Evolutionary conservation across 1,140 invertebrate genomes (phyloP).

Genomic region (Bombus haemorrhoidalis): DNA sequence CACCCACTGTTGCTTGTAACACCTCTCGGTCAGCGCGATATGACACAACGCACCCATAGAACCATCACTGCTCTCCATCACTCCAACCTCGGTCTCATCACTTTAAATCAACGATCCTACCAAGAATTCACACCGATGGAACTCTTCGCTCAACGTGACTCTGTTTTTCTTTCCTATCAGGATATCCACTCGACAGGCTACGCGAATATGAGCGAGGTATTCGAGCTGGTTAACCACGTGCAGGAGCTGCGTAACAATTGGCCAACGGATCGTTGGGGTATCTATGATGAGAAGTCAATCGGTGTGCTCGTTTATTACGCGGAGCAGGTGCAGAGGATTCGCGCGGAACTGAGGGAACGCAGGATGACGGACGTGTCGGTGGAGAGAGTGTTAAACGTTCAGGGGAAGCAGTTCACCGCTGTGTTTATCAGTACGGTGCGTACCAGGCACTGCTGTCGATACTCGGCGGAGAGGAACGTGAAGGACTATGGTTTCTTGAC

Average conservation of each 20-base stretch:
- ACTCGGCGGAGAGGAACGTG: constrained; percentile 82
- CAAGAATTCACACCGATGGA: background rate
- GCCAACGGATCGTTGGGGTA: constrained; percentile 88
- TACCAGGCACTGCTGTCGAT: constrained; percentile 88
- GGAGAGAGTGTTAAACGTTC: constrained; percentile 93
- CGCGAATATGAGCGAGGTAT: constrained; percentile 93
- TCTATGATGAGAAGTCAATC: constrained; percentile 89
- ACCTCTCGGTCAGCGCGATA: background rate
- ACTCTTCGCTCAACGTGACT: background rate
- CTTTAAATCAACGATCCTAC: background rate
- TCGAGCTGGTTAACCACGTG: constrained; percentile 90
- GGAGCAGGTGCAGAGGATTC: constrained; percentile 92
- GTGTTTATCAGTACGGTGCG: constrained; percentile 93
- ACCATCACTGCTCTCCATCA: background rate
- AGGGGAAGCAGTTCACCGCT: constrained; percentile 94
- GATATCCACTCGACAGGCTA: constrained; percentile 93
- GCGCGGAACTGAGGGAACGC: constrained; percentile 90
- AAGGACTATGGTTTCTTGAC: constrained; percentile 93
- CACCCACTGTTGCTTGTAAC: background rate
- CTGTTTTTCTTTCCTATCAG: constrained; percentile 70
- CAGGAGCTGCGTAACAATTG: constrained; percentile 87
- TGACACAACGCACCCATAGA: background rate
- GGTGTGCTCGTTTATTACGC: constrained; percentile 94
- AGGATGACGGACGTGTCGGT: constrained; percentile 91
- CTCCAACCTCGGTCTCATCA: too few relatives aligned